Evolutionary conservation across 2,797 vertebrate species (phyloP).

Genomic region (Apogon hyalosoma): DNA sequence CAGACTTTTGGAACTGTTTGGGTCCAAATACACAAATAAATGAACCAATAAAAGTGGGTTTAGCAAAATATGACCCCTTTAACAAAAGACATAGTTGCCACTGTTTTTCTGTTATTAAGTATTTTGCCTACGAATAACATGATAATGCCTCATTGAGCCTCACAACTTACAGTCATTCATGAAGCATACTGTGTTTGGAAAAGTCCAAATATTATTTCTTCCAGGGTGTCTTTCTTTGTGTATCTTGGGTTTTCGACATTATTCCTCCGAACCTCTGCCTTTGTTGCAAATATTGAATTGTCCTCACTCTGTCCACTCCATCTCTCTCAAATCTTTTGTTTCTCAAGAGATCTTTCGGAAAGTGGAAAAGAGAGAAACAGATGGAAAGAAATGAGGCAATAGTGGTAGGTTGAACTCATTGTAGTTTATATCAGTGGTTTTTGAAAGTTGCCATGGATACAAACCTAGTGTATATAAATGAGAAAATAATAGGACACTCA

Average conservation of each 20-base stretch:
- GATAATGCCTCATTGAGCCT: too few relatives aligned
- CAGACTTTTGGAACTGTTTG: too few relatives aligned
- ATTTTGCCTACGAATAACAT: too few relatives aligned
- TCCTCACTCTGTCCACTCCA: slow-evolving; percentile 67
- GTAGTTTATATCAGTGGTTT: slow-evolving; percentile 59
- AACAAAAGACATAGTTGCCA: too few relatives aligned
- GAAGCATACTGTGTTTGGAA: slow-evolving; percentile 60
- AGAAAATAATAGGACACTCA: neutral
- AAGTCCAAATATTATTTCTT: slow-evolving; percentile 71
- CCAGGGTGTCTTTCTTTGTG: slow-evolving; percentile 37
- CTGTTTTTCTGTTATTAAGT: too few relatives aligned
- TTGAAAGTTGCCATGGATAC: slow-evolving; percentile 78
- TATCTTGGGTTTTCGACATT: slow-evolving; percentile 31
- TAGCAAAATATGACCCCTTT: too few relatives aligned
- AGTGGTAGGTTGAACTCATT: slow-evolving; percentile 63
- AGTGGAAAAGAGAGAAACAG: slow-evolving; percentile 48
- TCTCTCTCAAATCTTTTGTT: slow-evolving; percentile 64
- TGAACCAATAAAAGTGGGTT: too few relatives aligned
- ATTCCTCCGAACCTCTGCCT: slow-evolving; percentile 59
- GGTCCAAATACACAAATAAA: too few relatives aligned
- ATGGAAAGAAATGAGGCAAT: slow-evolving; percentile 58
- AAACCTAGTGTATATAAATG: slow-evolving; percentile 52
- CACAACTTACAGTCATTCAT: slow-evolving; percentile 27
- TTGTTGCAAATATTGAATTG: slow-evolving; percentile 74
- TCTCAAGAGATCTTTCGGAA: slow-evolving; percentile 74